Percentiles rank a stretch among this genome's conserved stretches.
phyloP scores from a whole-genome alignment of 2,797 vertebrate species.

The Cetoscarus ocellatus region DNA sequence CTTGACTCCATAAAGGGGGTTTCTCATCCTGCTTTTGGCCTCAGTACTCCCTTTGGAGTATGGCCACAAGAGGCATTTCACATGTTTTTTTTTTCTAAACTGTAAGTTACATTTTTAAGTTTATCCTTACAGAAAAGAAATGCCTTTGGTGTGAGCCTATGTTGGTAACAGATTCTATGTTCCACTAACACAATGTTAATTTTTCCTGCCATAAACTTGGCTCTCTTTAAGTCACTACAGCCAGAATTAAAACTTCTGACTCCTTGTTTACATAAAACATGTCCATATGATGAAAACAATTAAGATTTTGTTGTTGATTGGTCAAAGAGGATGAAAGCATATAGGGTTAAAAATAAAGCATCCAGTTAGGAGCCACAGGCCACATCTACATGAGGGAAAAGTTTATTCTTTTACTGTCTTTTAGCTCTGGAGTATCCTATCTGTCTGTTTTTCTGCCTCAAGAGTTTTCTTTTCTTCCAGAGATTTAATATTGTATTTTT shows the following conservation, averaged over 20 bases:
- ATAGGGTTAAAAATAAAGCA: not conserved
- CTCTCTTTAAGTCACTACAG: not conserved
- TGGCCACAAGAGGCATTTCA: no score
- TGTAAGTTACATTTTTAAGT: no score
- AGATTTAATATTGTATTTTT: constrained; percentile 62
- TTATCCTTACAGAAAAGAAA: no score
- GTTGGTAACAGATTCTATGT: constrained; percentile 1
- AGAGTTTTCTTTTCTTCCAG: constrained; percentile 39
- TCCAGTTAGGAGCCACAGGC: constrained; percentile 15
- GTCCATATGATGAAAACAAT: not conserved
- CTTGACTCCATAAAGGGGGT: no score
- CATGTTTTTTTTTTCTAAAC: no score
- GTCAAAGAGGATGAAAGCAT: not conserved
- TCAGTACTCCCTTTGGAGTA: no score
- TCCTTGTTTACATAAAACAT: not conserved
- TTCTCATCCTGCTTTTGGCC: no score
- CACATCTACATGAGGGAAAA: constrained; percentile 12
- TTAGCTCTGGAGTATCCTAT: constrained; percentile 27
- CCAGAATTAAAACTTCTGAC: not conserved
- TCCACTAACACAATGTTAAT: not conserved
- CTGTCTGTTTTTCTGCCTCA: constrained; percentile 19
- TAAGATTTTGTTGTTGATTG: constrained; percentile 1
- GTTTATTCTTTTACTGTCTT: constrained; percentile 32
- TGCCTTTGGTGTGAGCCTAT: not conserved
- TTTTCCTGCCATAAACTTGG: not conserved